These are phyloP conservation scores for Protophormia terraenovae DNA, from an alignment of 2,888 invertebrate genomes.

Conservation along the genomic window DNA sequence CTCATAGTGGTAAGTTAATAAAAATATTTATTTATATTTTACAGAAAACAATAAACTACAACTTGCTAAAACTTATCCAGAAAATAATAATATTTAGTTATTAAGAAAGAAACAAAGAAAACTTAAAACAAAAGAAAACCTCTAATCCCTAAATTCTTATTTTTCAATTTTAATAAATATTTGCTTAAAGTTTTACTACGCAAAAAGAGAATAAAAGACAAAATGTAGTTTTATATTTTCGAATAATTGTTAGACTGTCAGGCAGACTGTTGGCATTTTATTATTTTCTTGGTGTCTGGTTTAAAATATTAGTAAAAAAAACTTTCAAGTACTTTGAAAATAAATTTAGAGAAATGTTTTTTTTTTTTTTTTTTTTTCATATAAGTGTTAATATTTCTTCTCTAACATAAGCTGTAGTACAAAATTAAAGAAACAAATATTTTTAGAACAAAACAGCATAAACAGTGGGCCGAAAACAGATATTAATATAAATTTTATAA, in stretches of 20 bases:
- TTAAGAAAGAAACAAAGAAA: background rate
- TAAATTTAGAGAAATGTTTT: no score
- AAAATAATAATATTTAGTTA: background rate
- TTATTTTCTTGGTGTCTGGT: no score
- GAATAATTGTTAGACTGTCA: background rate
- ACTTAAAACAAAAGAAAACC: background rate
- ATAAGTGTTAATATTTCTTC: no score
- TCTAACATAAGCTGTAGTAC: no score
- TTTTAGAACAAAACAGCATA: no score
- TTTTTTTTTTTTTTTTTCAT: no score
- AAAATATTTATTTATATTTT: constrained; percentile 18
- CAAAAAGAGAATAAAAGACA: background rate
- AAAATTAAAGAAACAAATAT: no score
- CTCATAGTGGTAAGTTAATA: constrained; percentile 94
- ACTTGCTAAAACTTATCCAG: background rate
- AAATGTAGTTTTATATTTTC: no score
- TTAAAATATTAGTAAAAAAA: background rate
- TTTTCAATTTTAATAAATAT: background rate
- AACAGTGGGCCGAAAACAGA: no score
- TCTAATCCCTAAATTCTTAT: background rate
- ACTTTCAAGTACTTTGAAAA: background rate
- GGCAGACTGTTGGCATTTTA: background rate
- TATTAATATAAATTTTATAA: no score
- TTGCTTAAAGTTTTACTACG: background rate
- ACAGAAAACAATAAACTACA: background rate